Evolutionary conservation across 2,113 vertebrate genomes (phyloP).

Genomic region (Gavialis gangeticus): DNA sequence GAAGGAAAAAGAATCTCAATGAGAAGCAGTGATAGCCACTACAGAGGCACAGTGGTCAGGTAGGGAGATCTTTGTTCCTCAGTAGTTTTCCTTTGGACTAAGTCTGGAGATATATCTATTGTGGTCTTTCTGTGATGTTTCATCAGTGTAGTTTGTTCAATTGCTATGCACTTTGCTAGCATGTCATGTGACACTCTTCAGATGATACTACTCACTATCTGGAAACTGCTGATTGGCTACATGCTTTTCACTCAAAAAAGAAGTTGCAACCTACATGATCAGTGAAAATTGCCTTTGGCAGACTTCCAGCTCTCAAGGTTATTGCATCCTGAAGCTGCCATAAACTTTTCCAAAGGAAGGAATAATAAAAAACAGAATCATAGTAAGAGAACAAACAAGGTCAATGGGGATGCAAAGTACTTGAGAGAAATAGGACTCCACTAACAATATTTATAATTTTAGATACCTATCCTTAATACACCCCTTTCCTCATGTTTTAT

Average conservation of each 20-base stretch:
- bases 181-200: neutral
- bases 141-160: neutral
- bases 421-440: neutral
- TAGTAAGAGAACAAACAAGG: neutral
- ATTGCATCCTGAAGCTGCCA: neutral
- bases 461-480: neutral
- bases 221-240: neutral
- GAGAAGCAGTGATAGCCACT: neutral
- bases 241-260: neutral
- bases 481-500: neutral
- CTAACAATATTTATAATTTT: neutral
- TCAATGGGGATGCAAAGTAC: neutral
- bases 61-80: neutral
- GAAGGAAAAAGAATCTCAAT: neutral
- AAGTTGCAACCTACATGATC: neutral
- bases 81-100: neutral
- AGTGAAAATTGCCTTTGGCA: neutral
- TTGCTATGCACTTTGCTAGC: neutral
- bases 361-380: neutral
- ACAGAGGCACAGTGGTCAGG: neutral
- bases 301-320: neutral
- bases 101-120: neutral
- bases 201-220: neutral
- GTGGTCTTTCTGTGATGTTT: neutral
- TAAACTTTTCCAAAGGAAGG: neutral